Conservation (phyloP, 2,113 vertebrate species). For the Onychostoma macrolepis region DNA sequence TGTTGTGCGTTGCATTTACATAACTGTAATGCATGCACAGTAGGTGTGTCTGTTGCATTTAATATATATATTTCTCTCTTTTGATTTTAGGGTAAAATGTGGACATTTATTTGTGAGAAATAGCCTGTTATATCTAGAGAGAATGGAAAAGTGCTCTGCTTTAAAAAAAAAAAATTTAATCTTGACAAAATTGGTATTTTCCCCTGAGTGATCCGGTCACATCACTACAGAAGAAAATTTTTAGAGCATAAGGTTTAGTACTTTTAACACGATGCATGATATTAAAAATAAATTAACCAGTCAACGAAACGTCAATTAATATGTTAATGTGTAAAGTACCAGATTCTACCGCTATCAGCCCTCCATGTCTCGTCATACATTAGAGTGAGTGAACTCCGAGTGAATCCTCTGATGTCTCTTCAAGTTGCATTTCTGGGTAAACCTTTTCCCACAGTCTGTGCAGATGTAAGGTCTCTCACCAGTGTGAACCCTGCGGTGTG, state of each 20-base stretch:
- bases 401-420: slow-evolving; percentile 80
- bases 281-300: neutral
- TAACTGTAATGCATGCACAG: neutral
- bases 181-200: neutral
- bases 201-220: slow-evolving; percentile 18
- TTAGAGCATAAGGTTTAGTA: neutral
- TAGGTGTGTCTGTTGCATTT: neutral
- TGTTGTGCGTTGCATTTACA: neutral
- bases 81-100: neutral
- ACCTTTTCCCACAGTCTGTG: slow-evolving; percentile 78
- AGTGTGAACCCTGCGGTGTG: slow-evolving; percentile 76
- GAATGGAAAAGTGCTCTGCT: neutral
- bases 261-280: neutral
- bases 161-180: neutral
- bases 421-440: slow-evolving; percentile 80
- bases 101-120: neutral
- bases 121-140: neutral
- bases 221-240: neutral
- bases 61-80: neutral
- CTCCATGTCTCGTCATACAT: slow-evolving; percentile 29
- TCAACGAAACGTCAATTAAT: neutral
- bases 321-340: neutral
- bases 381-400: slow-evolving; percentile 44
- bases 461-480: slow-evolving; percentile 80
- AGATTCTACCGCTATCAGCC: neutral